Conservation (phyloP, 1,140 invertebrate genomes). For the Drosophila hydei region DNA sequence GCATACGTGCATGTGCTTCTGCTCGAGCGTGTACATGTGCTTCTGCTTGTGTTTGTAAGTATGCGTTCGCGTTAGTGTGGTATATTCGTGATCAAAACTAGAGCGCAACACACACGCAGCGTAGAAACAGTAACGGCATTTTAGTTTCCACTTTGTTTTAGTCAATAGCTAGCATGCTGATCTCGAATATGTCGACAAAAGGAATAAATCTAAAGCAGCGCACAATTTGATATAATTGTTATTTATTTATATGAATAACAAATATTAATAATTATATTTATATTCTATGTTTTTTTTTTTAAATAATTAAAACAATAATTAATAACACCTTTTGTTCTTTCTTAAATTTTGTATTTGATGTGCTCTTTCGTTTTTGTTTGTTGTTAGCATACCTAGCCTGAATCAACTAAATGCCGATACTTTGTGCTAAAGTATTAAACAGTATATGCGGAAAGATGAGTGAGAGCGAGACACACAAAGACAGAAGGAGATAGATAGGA, state of each 20-base stretch:
- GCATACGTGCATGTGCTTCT: background rate
- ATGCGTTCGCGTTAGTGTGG: background rate
- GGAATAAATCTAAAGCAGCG: background rate
- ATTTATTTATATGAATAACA: background rate
- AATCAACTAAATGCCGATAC: conserved; percentile 62
- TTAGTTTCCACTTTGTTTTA: conserved; percentile 16
- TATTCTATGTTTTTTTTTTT: no score
- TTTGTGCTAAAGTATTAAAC: conserved; percentile 36
- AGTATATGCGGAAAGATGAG: conserved; percentile 23
- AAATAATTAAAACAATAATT: no score
- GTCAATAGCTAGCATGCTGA: conserved; percentile 5
- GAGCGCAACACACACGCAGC: conserved; percentile 56
- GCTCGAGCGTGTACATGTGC: background rate
- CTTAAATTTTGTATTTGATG: background rate
- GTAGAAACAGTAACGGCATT: conserved; percentile 61
- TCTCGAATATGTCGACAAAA: background rate
- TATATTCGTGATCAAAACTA: conserved; percentile 47
- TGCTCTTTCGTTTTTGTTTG: conserved; percentile 8
- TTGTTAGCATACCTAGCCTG: conserved; percentile 16
- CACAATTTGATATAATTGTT: background rate
- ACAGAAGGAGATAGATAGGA: background rate
- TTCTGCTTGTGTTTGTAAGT: conserved; percentile 3
- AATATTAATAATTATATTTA: no score
- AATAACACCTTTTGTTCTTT: background rate
- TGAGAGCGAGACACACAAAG: background rate